Conservation (phyloP, 1,140 invertebrate genomes). For the Aphelenchoides avenae region DNA sequence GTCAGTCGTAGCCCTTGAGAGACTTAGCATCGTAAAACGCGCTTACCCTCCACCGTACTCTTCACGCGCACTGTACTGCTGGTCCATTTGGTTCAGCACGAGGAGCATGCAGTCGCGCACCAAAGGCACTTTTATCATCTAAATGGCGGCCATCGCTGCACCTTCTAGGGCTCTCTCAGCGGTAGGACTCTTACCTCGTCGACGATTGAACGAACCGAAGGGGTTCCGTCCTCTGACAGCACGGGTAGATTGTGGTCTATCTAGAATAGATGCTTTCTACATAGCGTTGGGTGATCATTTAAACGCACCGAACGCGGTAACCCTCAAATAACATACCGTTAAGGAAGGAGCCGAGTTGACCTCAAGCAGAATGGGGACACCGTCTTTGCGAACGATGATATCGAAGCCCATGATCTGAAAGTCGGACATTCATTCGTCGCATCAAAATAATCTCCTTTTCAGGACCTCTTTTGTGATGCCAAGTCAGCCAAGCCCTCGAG, state of each 20-base stretch:
- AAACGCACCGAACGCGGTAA: too few relatives aligned
- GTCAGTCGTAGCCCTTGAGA: too few relatives aligned
- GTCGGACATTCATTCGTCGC: too few relatives aligned
- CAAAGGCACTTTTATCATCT: constrained; percentile 57
- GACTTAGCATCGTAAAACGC: not conserved
- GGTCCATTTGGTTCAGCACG: constrained; percentile 49
- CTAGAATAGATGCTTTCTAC: too few relatives aligned
- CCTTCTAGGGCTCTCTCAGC: not conserved
- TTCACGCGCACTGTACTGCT: constrained; percentile 27
- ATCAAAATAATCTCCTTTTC: too few relatives aligned
- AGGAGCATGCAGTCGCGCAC: constrained; percentile 50
- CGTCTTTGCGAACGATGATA: constrained; percentile 60
- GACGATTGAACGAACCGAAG: constrained; percentile 53
- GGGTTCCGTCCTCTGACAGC: too few relatives aligned
- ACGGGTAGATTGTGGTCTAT: too few relatives aligned
- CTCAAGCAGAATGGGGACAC: constrained; percentile 62
- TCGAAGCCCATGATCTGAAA: constrained; percentile 64
- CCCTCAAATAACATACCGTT: too few relatives aligned
- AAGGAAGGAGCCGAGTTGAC: constrained; percentile 64
- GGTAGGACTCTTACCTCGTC: constrained; percentile 43
- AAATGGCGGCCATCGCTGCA: constrained; percentile 1
- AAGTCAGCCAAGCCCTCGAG: too few relatives aligned
- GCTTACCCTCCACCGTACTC: not conserved
- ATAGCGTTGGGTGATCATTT: too few relatives aligned
- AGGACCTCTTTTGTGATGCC: too few relatives aligned